Evolutionary conservation across 2,888 invertebrate genomes (phyloP).

Genomic region (Plebejus argus): DNA sequence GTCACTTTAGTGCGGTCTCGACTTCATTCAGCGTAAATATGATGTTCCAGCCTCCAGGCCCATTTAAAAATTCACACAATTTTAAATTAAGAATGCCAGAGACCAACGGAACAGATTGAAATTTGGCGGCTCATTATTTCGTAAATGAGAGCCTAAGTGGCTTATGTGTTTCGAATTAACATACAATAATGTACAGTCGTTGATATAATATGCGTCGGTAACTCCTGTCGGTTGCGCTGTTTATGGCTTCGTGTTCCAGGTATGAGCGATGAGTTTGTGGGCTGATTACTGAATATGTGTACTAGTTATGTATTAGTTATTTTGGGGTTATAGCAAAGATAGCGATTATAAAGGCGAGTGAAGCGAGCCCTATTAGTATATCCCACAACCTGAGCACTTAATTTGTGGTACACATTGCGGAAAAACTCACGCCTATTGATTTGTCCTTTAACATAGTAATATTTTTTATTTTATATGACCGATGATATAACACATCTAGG

Average conservation of each 20-base stretch:
- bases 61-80: background rate
- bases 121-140: slow-evolving; percentile 10
- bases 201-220: background rate
- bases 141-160: slow-evolving; percentile 7
- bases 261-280: background rate
- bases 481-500: too few relatives aligned
- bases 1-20: too few relatives aligned
- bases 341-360: too few relatives aligned
- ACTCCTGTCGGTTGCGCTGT: background rate
- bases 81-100: background rate
- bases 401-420: too few relatives aligned
- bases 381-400: too few relatives aligned
- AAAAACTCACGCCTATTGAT: too few relatives aligned
- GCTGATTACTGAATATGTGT: background rate
- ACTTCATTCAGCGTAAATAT: background rate
- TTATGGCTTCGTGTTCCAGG: background rate
- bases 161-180: slow-evolving; percentile 21
- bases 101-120: background rate
- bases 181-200: slow-evolving; percentile 11
- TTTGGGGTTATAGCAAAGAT: too few relatives aligned
- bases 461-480: too few relatives aligned
- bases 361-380: too few relatives aligned
- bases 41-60: background rate
- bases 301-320: background rate
- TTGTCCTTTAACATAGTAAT: too few relatives aligned